Base-by-base conservation (phyloP, 1,140 invertebrate genomes). In the Anastrepha ludens region DNA sequence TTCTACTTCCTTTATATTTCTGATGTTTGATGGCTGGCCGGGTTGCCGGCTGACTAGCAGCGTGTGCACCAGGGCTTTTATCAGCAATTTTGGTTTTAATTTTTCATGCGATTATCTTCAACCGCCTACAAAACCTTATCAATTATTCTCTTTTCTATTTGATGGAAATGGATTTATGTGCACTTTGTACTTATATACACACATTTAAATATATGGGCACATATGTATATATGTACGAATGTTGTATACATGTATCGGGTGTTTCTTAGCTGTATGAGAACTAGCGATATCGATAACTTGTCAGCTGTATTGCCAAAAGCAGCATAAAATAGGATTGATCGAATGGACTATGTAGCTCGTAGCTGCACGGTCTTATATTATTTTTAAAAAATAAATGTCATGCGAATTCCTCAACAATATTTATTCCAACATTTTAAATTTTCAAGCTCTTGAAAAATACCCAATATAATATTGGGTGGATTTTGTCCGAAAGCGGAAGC, bases 31-130 rank as follows among this genome's bases (percentile, higher is more conserved):
- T 11, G 11, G 50, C 50, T 55, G 50, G 50, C 6, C 50, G 6
- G 50, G 11, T 2, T 55, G 50, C 50, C 50, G 29, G 29, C 29
- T 55, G 50, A 55, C 1, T 55, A 39, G 5, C 5, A 1, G 62
- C 11, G 17, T 44, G 15, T n/a, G 17, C 17, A n/a, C 3, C 44
- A 15, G n/a, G 0, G 6, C 70, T 15, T 29, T 74, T 74, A 74
- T 47, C 13, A 47, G 20, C 44, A 50, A 47, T n/a, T 50, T 74
- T 41, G 15, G 8, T 5, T 17, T 74, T 47, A 74, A 50, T 47
- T 47, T 74, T 74, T 74, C 44, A 55, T 50, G 74, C 17, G 74
- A 29, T 81, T 55, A 81, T 81, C 47, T 20, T 55, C 55, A 55
- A n/a, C 9, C 47, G 47, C 44, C 47, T 81, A 55, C 20, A 81